Evolutionary conservation across 1,140 invertebrate species (phyloP).

Genomic region (Camponotus pennsylvanicus): DNA sequence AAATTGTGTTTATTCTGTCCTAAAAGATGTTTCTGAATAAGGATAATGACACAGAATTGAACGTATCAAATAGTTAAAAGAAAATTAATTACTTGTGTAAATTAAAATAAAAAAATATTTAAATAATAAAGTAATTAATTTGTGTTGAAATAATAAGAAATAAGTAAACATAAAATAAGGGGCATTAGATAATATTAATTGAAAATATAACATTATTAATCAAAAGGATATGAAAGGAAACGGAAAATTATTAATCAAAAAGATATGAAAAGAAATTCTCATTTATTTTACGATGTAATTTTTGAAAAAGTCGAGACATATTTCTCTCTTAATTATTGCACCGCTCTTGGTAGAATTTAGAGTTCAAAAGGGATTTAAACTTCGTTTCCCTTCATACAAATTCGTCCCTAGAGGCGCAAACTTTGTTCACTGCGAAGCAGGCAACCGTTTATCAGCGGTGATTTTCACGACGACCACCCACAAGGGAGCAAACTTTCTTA

Average conservation of each 20-base stretch:
- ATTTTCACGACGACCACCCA: conserved; percentile 67
- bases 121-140: not conserved
- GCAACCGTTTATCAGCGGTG: conserved; percentile 47
- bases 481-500: conserved; percentile 58
- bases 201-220: not conserved
- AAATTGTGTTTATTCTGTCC: not conserved
- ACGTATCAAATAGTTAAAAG: not conserved
- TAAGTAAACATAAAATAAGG: not conserved
- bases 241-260: not conserved
- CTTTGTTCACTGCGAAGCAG: conserved; percentile 1
- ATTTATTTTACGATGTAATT: not conserved
- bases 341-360: conserved; percentile 9
- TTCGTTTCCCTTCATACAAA: conserved; percentile 14
- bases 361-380: conserved; percentile 3
- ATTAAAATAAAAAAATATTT: conserved; percentile 1
- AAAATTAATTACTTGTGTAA: not conserved
- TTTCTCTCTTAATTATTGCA: too few relatives aligned
- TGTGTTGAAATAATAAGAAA: not conserved
- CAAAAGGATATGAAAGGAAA: too few relatives aligned
- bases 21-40: not conserved
- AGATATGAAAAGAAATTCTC: not conserved
- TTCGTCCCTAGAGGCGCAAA: conserved; percentile 34
- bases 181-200: not conserved
- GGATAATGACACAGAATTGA: not conserved
- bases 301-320: not conserved